Evolutionary conservation across 2,113 vertebrate species (phyloP), one percentile per base, ranked within the genome.

Genomic region (Chauna torquata): DNA sequence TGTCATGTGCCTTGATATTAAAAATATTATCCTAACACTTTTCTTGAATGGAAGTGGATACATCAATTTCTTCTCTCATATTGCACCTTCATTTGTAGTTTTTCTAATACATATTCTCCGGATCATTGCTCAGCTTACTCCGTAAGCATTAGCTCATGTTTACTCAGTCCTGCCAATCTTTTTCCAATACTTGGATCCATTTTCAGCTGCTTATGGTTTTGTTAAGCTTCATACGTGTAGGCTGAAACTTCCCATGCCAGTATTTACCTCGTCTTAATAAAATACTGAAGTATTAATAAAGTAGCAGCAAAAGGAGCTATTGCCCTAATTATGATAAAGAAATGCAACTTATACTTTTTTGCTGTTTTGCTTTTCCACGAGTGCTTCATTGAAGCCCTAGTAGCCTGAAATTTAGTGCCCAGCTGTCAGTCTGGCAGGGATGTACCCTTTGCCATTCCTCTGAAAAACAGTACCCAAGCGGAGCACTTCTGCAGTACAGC

Each of bases 81-180:
- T 70, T 90, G 78, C 22, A 49, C 1, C 2, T 57, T 82, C 3
- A 34, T 38, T 30, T 82, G 18, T 7, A 74, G 20, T 50, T 28
- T 17, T 11, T 28, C 28, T 28, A 28, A 15, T 34, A 7, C 32
- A 13, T 69, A 71, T 36, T 52, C 8, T 52, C 54, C 52, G 28
- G 7, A 52, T 66, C 36, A 57, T 9, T 69, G 11, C 13, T 66
- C 55, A 65, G 5, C 0, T 77, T 69, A 38, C 3, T 19, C 12
- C 38, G 10, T 27, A 71, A 66, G 25, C 57, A 85, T 75, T 61
- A 68, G 8, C 3, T 62, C 3, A 2, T 20, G 36, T 77, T 9
- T 23, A 47, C 6, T 61, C 76, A 69, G 77, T 14, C 9, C 23
- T 82, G 20, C 5, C 61, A 0, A 0, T 28, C 1, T 20, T 77